Conservation (phyloP, 2,113 vertebrate species). For the Lepisosteus oculatus region DNA sequence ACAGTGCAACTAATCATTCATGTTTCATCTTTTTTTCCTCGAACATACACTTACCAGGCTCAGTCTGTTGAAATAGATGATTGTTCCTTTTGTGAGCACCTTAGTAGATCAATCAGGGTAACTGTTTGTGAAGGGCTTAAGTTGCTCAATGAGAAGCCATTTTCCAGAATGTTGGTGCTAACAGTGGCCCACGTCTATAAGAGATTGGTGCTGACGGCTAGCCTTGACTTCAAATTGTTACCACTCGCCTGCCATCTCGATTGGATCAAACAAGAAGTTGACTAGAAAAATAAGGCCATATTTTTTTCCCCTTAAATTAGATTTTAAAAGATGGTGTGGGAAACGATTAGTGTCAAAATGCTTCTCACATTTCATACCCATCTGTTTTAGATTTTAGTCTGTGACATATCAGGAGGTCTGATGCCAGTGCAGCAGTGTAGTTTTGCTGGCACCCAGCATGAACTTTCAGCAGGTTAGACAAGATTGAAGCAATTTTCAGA, state of each 20-base stretch:
- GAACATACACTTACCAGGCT: background rate
- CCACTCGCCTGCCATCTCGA: constrained; percentile 36
- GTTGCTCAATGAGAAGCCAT: background rate
- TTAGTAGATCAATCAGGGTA: constrained; percentile 52
- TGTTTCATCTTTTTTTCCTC: background rate
- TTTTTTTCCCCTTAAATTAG: constrained; percentile 36
- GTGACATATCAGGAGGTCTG: constrained; percentile 19
- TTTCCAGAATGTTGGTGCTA: constrained; percentile 9
- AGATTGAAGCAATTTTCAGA: constrained; percentile 38
- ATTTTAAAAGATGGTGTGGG: constrained; percentile 39
- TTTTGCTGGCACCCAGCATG: constrained; percentile 21
- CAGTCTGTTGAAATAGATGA: constrained; percentile 32
- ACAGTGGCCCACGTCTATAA: constrained; percentile 20
- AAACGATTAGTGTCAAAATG: constrained; percentile 51
- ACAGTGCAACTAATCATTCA: background rate
- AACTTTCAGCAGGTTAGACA: constrained; percentile 33
- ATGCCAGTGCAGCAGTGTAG: constrained; percentile 24
- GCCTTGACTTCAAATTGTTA: constrained; percentile 52
- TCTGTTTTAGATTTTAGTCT: constrained; percentile 49
- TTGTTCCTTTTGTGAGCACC: constrained; percentile 33
- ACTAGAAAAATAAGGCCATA: constrained; percentile 38
- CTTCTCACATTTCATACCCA: constrained; percentile 47
- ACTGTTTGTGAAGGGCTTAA: constrained; percentile 35
- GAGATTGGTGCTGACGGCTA: constrained; percentile 41
- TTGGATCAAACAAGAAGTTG: constrained; percentile 39